Evolutionary conservation across 2,113 vertebrate genomes (phyloP).

Genomic region (Sinocyclocheilus maitianheensis): DNA sequence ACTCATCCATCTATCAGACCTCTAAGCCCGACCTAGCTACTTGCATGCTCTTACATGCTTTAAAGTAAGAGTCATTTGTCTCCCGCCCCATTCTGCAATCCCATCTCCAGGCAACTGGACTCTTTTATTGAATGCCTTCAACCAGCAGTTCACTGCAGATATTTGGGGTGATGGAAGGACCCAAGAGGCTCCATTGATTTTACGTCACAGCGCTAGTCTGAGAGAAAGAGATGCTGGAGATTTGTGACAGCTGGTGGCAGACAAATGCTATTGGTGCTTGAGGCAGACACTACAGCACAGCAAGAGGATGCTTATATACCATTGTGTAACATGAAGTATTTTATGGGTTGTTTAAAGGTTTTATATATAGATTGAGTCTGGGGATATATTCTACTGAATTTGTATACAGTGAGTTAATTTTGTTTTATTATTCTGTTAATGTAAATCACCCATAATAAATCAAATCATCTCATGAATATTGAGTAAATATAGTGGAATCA

Average conservation of each 20-base stretch:
- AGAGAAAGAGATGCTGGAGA: constrained; percentile 65
- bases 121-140: constrained; percentile 41
- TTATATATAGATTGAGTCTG: constrained; percentile 5
- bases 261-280: constrained; percentile 43
- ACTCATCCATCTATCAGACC: constrained; percentile 45
- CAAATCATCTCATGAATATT: constrained; percentile 9
- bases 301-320: constrained; percentile 20
- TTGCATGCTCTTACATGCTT: not conserved
- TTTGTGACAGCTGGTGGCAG: constrained; percentile 67
- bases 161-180: constrained; percentile 69
- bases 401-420: not conserved
- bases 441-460: constrained; percentile 24
- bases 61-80: constrained; percentile 51
- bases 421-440: constrained; percentile 1
- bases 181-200: constrained; percentile 74
- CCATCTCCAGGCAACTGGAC: constrained; percentile 38
- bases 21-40: constrained; percentile 21
- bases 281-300: constrained; percentile 17
- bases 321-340: constrained; percentile 12
- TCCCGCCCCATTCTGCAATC: constrained; percentile 34
- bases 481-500: not conserved
- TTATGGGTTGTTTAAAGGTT: constrained; percentile 22
- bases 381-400: not conserved
- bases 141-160: constrained; percentile 64
- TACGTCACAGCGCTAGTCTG: constrained; percentile 58